Evolutionary conservation across 2,888 invertebrate species (phyloP).

Genomic region (Chelonus formosanus): DNA sequence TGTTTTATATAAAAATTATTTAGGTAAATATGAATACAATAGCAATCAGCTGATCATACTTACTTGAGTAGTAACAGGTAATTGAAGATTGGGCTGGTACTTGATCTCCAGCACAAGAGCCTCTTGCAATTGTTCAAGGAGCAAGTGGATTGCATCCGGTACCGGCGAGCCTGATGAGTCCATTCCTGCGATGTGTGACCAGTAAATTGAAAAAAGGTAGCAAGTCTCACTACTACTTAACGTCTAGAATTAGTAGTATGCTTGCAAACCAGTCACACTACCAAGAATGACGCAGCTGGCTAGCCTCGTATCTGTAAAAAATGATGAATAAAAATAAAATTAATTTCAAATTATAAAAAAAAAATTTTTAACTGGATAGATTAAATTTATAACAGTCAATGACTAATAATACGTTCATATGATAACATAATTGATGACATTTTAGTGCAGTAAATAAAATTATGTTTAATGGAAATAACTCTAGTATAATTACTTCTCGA

Average conservation of each 20-base stretch:
- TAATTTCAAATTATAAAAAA: background rate
- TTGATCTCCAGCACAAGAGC: constrained; percentile 75
- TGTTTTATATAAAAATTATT: no score
- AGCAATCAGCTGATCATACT: constrained; percentile 40
- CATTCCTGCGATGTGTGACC: constrained; percentile 63
- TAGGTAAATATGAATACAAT: no score
- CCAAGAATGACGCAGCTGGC: constrained; percentile 64
- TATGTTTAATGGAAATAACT: no score
- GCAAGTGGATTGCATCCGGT: constrained; percentile 63
- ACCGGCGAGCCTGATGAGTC: constrained; percentile 64
- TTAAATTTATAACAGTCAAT: no score
- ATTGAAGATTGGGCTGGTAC: constrained; percentile 74
- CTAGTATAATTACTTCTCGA: no score
- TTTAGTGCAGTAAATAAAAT: no score
- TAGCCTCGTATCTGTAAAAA: constrained; percentile 61
- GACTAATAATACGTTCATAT: no score
- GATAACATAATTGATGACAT: no score
- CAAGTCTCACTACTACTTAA: constrained; percentile 39
- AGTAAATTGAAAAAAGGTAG: constrained; percentile 31
- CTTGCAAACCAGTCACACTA: constrained; percentile 59
- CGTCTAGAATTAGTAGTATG: constrained; percentile 49
- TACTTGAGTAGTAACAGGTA: constrained; percentile 74
- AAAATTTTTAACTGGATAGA: background rate
- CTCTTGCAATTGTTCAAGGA: constrained; percentile 70
- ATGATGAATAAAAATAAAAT: constrained; percentile 23